Conservation (phyloP, 2,888 invertebrate species). For the Stenotaenia linearis region DNA sequence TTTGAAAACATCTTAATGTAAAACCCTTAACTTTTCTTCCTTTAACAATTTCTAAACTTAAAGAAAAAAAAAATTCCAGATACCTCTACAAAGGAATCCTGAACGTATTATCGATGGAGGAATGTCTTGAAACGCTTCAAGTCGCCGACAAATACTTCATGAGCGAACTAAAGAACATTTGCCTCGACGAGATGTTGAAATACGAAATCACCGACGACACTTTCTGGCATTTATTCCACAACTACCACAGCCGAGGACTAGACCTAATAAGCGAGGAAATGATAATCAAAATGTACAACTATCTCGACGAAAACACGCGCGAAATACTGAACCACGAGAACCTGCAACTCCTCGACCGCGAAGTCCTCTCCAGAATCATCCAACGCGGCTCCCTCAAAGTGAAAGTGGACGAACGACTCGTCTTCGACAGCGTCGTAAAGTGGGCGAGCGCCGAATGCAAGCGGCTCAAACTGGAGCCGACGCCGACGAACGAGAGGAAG, state of each 20-base stretch:
- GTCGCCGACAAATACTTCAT: conserved; percentile 11
- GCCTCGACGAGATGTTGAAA: neutral
- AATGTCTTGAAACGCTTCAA: neutral
- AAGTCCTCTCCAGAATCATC: neutral
- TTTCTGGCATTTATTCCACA: neutral
- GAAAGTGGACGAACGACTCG: neutral
- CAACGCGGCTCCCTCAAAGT: neutral
- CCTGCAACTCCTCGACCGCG: neutral
- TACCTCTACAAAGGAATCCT: neutral
- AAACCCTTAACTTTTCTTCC: no score
- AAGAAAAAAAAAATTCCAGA: neutral
- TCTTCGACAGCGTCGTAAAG: neutral
- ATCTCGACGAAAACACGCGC: neutral
- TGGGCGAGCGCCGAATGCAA: neutral
- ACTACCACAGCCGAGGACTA: neutral
- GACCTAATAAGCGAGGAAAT: neutral
- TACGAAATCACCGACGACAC: neutral
- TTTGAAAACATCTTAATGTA: neutral
- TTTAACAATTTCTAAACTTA: neutral
- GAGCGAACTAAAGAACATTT: neutral
- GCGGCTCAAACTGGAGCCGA: neutral
- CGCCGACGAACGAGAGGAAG: neutral
- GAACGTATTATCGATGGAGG: neutral
- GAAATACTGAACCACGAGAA: neutral
- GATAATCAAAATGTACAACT: neutral